Percentiles rank a stretch among this genome's conserved stretches.
Evolutionary conservation across 1,140 invertebrate genomes (phyloP).

Genomic region (Samia ricini): DNA sequence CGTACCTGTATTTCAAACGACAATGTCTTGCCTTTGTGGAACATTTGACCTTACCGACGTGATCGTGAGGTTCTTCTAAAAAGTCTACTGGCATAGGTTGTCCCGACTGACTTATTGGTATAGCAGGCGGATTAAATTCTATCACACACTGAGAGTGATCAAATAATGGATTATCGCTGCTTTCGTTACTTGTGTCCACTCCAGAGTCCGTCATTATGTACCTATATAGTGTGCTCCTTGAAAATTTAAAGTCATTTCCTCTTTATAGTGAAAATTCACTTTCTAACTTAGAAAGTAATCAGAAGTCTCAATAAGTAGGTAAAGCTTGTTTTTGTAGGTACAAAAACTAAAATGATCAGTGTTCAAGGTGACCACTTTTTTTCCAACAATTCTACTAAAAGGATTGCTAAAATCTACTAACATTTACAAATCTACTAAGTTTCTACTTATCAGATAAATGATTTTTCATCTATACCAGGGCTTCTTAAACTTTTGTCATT

Average conservation of each 20-base stretch:
- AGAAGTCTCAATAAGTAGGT: neutral
- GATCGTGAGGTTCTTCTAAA: constrained; percentile 68
- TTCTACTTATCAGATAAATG: too few relatives aligned
- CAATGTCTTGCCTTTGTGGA: constrained; percentile 64
- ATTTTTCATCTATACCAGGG: too few relatives aligned
- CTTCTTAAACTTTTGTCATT: too few relatives aligned
- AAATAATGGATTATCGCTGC: constrained; percentile 80
- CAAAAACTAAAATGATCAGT: neutral
- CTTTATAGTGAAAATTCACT: constrained; percentile 10
- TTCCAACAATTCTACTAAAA: too few relatives aligned
- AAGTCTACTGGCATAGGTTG: constrained; percentile 76
- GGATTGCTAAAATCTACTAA: too few relatives aligned
- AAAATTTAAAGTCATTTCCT: constrained; percentile 1
- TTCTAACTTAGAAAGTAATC: neutral
- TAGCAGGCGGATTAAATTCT: constrained; percentile 65
- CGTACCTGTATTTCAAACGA: constrained; percentile 61
- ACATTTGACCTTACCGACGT: constrained; percentile 70
- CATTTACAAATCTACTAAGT: too few relatives aligned
- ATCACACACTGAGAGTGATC: constrained; percentile 63
- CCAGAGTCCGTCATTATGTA: constrained; percentile 79
- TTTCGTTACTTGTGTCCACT: constrained; percentile 82
- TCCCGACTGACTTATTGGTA: constrained; percentile 62
- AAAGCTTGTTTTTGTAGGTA: neutral
- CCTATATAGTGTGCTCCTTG: neutral
- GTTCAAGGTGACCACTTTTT: neutral